Evolutionary conservation across 1,140 invertebrate species (phyloP).

Genomic region (Drosophila arizonae): DNA sequence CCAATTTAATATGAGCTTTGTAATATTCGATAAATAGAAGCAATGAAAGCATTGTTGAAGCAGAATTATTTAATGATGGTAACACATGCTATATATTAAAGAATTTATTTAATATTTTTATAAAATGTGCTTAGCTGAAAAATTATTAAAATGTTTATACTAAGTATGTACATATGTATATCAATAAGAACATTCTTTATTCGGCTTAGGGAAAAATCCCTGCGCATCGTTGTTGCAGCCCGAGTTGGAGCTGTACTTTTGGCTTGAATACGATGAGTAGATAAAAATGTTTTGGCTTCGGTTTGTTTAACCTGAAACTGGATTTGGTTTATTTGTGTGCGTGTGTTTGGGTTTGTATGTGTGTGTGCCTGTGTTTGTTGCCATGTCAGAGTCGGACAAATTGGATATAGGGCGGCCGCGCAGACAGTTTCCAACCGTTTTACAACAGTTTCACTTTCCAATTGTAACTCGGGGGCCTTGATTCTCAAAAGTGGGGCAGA

Average conservation of each 20-base stretch:
- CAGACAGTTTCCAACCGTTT: constrained; percentile 9
- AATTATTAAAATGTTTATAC: not conserved
- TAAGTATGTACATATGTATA: not conserved
- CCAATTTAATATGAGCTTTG: not conserved
- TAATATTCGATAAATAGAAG: not conserved
- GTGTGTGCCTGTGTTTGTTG: constrained; percentile 2
- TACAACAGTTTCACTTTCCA: constrained; percentile 45
- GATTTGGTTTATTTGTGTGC: constrained; percentile 45
- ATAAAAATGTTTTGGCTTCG: constrained; percentile 66
- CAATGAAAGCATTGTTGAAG: too few relatives aligned
- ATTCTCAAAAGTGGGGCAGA: constrained; percentile 12
- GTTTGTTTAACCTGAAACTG: constrained; percentile 73
- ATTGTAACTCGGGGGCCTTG: constrained; percentile 31
- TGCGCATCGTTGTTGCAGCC: constrained; percentile 47
- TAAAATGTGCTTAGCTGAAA: too few relatives aligned
- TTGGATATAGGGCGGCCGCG: constrained; percentile 38
- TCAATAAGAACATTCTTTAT: constrained; percentile 20
- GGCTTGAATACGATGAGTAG: constrained; percentile 48
- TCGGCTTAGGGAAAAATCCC: constrained; percentile 14
- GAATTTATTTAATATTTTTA: too few relatives aligned
- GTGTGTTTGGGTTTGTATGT: too few relatives aligned
- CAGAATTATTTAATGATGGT: too few relatives aligned
- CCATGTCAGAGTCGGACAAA: constrained; percentile 25
- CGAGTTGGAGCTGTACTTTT: constrained; percentile 74
- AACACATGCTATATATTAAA: too few relatives aligned